phyloP scores from a whole-genome alignment of 2,888 invertebrate genomes.

The Formica aserva region DNA sequence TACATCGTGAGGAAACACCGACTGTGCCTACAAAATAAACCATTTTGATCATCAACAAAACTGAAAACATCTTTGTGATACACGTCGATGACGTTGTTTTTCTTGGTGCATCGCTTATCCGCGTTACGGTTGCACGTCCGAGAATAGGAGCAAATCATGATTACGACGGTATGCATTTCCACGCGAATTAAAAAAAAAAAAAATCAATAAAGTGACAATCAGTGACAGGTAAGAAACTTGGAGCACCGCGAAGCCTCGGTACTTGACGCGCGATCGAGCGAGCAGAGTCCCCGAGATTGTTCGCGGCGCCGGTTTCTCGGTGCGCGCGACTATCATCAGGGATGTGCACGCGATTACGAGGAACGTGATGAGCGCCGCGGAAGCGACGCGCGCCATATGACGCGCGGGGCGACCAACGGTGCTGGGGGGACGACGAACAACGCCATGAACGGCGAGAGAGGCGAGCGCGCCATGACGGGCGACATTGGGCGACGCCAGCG shows the following conservation, averaged over 20 bases:
- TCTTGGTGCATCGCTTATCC: not conserved
- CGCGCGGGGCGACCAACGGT: constrained; percentile 60
- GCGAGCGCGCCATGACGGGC: constrained; percentile 27
- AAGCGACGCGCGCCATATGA: constrained; percentile 64
- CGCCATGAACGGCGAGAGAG: constrained; percentile 64
- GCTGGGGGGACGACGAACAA: constrained; percentile 55
- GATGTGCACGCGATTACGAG: constrained; percentile 1
- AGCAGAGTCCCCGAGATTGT: not conserved
- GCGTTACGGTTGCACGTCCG: not conserved
- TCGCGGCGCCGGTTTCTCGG: not conserved
- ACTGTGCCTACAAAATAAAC: constrained; percentile 10
- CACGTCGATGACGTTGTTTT: not conserved
- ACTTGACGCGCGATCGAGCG: constrained; percentile 23
- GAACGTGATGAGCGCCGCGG: constrained; percentile 11
- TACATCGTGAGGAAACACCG: not conserved
- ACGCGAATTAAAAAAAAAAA: constrained; percentile 46
- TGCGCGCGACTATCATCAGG: constrained; percentile 14
- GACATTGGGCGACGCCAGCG: constrained; percentile 9
- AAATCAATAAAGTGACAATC: constrained; percentile 68
- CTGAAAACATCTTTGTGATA: not conserved
- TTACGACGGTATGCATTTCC: not conserved
- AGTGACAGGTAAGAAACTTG: not conserved
- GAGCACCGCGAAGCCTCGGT: not conserved
- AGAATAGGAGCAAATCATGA: not conserved
- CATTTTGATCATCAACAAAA: not conserved